Percentiles rank a stretch among this genome's conserved stretches.
Evolutionary conservation across 2,797 vertebrate species (phyloP).

Genomic region (Gymnocypris eckloni): DNA sequence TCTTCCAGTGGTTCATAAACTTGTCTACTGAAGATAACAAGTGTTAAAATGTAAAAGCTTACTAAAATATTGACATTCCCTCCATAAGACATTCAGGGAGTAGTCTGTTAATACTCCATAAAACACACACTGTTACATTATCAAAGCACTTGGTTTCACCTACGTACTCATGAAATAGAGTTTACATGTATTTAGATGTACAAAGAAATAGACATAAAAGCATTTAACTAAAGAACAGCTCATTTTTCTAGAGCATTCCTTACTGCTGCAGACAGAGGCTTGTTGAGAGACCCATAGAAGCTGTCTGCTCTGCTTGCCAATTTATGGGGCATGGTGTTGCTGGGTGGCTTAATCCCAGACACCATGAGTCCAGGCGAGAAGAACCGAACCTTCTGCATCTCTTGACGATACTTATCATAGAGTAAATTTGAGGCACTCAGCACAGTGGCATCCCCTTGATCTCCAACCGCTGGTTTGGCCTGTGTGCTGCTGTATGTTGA

Average conservation of each 20-base stretch:
- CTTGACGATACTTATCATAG: conserved; percentile 90
- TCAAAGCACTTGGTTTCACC: not conserved
- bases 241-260: conserved; percentile 45
- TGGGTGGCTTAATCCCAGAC: conserved; percentile 85
- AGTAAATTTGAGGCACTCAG: conserved; percentile 82
- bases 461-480: conserved; percentile 63
- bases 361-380: conserved; percentile 81
- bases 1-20: not conserved
- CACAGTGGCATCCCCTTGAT: conserved; percentile 72
- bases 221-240: not conserved
- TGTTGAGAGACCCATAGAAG: conserved; percentile 80
- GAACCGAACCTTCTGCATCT: conserved; percentile 84
- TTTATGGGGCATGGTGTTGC: conserved; percentile 81
- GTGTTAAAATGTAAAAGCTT: not conserved
- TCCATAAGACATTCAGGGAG: not conserved
- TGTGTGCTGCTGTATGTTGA: conserved; percentile 71
- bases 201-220: not conserved
- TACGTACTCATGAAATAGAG: not conserved
- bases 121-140: not conserved
- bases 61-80: conserved; percentile 1
- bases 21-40: not conserved
- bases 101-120: not conserved
- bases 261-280: conserved; percentile 75
- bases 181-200: not conserved
- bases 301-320: conserved; percentile 80